phyloP scores from a whole-genome alignment of 2,113 vertebrate genomes.

The Steatornis caripensis region DNA sequence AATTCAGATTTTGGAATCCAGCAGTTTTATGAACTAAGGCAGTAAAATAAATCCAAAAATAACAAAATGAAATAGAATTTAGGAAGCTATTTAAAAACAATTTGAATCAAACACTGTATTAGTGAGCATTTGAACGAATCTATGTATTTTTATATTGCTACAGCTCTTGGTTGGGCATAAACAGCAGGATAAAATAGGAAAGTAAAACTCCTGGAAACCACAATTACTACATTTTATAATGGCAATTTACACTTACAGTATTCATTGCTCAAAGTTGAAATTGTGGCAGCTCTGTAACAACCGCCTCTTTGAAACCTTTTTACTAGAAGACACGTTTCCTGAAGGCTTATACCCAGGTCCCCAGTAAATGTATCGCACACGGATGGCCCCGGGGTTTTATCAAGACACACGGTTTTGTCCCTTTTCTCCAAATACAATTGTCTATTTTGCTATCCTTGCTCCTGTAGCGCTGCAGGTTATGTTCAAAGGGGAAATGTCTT shows the following conservation, averaged over 20 bases:
- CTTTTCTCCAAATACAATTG: background rate
- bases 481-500: background rate
- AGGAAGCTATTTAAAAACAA: conserved; percentile 34
- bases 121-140: background rate
- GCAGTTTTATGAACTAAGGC: conserved; percentile 33
- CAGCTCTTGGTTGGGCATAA: background rate
- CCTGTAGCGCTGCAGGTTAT: background rate
- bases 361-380: background rate
- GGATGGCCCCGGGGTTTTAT: background rate
- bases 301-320: background rate
- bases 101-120: conserved; percentile 50
- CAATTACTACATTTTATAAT: background rate
- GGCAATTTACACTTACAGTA: background rate
- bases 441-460: background rate
- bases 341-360: background rate
- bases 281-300: background rate
- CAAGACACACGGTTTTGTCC: background rate
- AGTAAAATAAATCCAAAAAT: conserved; percentile 50
- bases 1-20: conserved; percentile 42
- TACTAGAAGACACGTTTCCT: background rate
- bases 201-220: conserved; percentile 38
- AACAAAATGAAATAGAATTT: conserved; percentile 15
- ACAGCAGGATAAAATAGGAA: background rate
- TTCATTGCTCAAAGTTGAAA: background rate
- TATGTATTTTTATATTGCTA: background rate